phyloP scores from a whole-genome alignment of 2,888 invertebrate genomes.

The Cenopis cana region DNA sequence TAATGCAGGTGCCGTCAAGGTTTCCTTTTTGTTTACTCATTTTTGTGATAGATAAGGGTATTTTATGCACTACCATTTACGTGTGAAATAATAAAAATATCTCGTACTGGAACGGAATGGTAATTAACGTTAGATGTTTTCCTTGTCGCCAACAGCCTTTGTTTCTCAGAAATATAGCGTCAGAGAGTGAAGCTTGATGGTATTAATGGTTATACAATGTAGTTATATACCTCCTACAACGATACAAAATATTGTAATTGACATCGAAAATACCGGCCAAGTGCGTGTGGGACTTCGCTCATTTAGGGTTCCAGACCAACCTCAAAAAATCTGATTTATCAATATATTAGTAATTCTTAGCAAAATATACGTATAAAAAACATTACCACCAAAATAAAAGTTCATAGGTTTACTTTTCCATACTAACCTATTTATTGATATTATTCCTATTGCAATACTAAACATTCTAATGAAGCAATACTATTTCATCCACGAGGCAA shows the following conservation, averaged over 20 bases:
- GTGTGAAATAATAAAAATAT: slow-evolving; percentile 30
- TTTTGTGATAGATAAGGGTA: slow-evolving; percentile 65
- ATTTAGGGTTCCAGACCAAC: no score
- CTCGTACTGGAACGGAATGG: slow-evolving; percentile 21
- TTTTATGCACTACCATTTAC: slow-evolving; percentile 56
- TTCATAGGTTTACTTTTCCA: not conserved
- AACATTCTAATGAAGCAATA: slow-evolving; percentile 3
- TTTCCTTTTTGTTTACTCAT: slow-evolving; percentile 62
- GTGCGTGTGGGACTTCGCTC: no score
- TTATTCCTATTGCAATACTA: not conserved
- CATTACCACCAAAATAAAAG: no score
- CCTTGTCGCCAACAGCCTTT: slow-evolving; percentile 12
- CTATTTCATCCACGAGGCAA: not conserved
- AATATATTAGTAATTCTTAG: no score
- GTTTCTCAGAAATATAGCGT: slow-evolving; percentile 13
- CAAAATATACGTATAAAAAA: no score
- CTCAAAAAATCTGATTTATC: no score
- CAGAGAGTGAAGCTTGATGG: slow-evolving; percentile 6
- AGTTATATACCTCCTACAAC: no score
- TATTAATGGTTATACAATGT: slow-evolving; percentile 22
- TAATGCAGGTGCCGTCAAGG: slow-evolving; percentile 70
- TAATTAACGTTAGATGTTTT: slow-evolving; percentile 29
- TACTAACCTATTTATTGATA: slow-evolving; percentile 3
- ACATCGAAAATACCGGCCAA: no score
- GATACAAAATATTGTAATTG: no score